These are phyloP conservation scores for Folsomia manolachei DNA, from an alignment of 2,888 invertebrate genomes.

Conservation along the genomic window DNA sequence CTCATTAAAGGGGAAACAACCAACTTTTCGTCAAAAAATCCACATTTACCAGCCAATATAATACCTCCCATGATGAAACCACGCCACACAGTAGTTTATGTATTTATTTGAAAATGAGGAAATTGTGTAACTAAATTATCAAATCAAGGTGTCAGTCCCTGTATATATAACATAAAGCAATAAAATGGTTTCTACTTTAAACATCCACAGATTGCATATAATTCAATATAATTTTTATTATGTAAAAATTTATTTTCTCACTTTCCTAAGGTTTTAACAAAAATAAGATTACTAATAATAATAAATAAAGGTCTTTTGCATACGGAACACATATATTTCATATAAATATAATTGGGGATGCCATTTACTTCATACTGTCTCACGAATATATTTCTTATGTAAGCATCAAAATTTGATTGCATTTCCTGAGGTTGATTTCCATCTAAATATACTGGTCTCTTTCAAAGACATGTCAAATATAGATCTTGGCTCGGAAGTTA, in stretches of 20 bases:
- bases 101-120: constrained; percentile 18
- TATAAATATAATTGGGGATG: background rate
- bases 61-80: constrained; percentile 7
- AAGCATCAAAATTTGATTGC: background rate
- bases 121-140: constrained; percentile 11
- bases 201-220: no score
- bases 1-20: no score
- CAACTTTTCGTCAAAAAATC: no score
- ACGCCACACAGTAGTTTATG: background rate
- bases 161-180: background rate
- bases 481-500: constrained; percentile 41
- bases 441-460: constrained; percentile 39
- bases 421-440: constrained; percentile 27
- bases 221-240: background rate
- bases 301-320: background rate
- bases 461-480: constrained; percentile 41
- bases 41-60: constrained; percentile 19
- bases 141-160: constrained; percentile 3
- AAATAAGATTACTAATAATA: background rate
- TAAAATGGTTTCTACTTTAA: constrained; percentile 1
- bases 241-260: constrained; percentile 1
- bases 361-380: background rate
- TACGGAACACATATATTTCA: background rate
- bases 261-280: background rate
- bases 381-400: no score